Conservation (phyloP, 2,113 vertebrate genomes). For the Porphyrio hochstetteri region DNA sequence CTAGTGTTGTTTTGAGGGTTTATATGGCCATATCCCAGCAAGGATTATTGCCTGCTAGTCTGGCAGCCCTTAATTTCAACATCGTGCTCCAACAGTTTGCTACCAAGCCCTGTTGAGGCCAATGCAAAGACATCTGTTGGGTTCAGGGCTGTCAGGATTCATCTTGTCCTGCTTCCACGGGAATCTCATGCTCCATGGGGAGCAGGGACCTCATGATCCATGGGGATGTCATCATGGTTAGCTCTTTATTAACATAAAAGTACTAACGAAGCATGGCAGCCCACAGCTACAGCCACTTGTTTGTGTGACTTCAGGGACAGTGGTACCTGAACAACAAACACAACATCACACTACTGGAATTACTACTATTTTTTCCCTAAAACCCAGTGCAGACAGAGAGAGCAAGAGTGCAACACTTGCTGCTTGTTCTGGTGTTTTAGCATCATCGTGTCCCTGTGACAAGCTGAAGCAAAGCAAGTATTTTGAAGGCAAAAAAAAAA, state of each 20-base stretch:
- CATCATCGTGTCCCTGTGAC: background rate
- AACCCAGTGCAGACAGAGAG: background rate
- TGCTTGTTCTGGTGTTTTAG: background rate
- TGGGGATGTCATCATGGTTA: background rate
- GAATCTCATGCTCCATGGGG: too few relatives aligned
- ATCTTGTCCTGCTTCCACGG: background rate
- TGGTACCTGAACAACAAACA: background rate
- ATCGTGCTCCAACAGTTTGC: background rate
- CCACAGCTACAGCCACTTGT: background rate
- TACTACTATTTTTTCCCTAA: background rate
- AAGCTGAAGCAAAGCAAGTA: background rate
- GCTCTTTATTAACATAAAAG: background rate
- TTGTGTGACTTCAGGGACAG: background rate
- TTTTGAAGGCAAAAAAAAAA: background rate
- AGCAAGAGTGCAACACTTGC: background rate
- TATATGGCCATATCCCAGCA: background rate
- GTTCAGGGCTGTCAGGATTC: background rate
- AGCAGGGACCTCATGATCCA: too few relatives aligned
- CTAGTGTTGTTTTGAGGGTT: background rate
- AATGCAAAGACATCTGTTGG: background rate
- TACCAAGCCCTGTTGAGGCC: background rate
- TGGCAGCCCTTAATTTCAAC: background rate
- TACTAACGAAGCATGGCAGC: background rate
- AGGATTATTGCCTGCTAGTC: background rate
- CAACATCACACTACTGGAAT: background rate